phyloP scores from a whole-genome alignment of 2,797 vertebrate species.

The Sparidentex hasta region DNA sequence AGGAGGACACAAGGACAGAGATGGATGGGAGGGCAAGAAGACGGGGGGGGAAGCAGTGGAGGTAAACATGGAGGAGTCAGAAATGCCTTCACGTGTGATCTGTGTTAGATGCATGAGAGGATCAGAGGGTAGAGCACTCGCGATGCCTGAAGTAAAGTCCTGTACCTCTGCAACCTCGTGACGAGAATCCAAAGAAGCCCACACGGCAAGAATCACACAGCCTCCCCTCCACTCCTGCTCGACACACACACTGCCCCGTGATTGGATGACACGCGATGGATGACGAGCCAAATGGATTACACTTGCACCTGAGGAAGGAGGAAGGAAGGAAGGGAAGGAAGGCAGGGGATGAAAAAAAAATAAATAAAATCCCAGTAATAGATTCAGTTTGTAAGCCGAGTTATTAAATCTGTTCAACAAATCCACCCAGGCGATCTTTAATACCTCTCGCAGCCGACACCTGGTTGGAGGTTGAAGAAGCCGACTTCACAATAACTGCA shows the following conservation, averaged over 20 bases:
- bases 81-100: constrained; percentile 38
- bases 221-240: constrained; percentile 85
- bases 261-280: constrained; percentile 84
- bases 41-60: constrained; percentile 7
- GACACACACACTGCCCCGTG: constrained; percentile 92
- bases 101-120: constrained; percentile 30
- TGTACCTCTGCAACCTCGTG: constrained; percentile 92
- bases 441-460: constrained; percentile 90
- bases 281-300: constrained; percentile 87
- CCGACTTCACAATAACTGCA: constrained; percentile 88
- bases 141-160: constrained; percentile 42
- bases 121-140: constrained; percentile 38
- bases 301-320: constrained; percentile 86
- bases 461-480: constrained; percentile 87
- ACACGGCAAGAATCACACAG: constrained; percentile 87
- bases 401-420: constrained; percentile 11
- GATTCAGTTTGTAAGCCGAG: constrained; percentile 7
- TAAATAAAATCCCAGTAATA: constrained; percentile 21
- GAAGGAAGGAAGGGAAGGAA: background rate
- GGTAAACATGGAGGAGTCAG: constrained; percentile 43
- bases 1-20: constrained; percentile 4
- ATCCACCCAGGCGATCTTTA: constrained; percentile 4
- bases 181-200: constrained; percentile 93
- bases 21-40: background rate
- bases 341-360: constrained; percentile 11